Percentiles rank a stretch among this genome's conserved stretches.
phyloP scores from a whole-genome alignment of 2,888 invertebrate genomes.

The Drosophila dives region DNA sequence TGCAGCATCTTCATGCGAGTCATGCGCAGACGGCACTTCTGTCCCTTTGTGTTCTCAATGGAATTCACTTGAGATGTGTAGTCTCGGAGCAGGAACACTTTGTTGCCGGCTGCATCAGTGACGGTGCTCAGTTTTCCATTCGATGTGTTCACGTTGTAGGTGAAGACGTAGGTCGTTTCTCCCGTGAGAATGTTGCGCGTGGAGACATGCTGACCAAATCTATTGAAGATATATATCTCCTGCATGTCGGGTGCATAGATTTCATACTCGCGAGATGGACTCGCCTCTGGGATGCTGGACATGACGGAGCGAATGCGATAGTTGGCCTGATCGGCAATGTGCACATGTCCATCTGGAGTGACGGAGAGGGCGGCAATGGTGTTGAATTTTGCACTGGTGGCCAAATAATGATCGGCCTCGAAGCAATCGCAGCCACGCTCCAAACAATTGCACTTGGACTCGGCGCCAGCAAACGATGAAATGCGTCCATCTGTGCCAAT shows the following conservation, averaged over 20 bases:
- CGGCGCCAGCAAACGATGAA: slow-evolving; percentile 96
- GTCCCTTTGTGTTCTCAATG: slow-evolving; percentile 96
- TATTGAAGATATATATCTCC: slow-evolving; percentile 96
- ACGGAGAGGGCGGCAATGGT: slow-evolving; percentile 96
- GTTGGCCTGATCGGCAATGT: slow-evolving; percentile 97
- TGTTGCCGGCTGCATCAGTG: slow-evolving; percentile 96
- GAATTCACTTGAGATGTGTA: slow-evolving; percentile 96
- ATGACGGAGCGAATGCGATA: slow-evolving; percentile 94
- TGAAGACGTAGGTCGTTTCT: slow-evolving; percentile 96
- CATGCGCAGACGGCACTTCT: slow-evolving; percentile 95
- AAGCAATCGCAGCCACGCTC: slow-evolving; percentile 97
- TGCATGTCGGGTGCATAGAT: slow-evolving; percentile 98
- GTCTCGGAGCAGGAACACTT: slow-evolving; percentile 92
- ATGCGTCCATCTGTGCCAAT: slow-evolving; percentile 98
- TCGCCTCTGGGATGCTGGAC: slow-evolving; percentile 95
- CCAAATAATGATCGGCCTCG: slow-evolving; percentile 95
- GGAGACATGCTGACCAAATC: slow-evolving; percentile 97
- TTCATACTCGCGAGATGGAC: slow-evolving; percentile 94
- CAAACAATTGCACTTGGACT: slow-evolving; percentile 96
- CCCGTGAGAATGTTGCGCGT: slow-evolving; percentile 98
- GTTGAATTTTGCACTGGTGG: slow-evolving; percentile 96
- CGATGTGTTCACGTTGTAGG: slow-evolving; percentile 98
- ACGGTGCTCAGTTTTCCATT: slow-evolving; percentile 97
- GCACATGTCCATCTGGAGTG: slow-evolving; percentile 96
- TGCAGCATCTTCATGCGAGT: slow-evolving; percentile 96